phyloP scores from a whole-genome alignment of 1,140 invertebrate species.

The Scylla paramamosain region DNA sequence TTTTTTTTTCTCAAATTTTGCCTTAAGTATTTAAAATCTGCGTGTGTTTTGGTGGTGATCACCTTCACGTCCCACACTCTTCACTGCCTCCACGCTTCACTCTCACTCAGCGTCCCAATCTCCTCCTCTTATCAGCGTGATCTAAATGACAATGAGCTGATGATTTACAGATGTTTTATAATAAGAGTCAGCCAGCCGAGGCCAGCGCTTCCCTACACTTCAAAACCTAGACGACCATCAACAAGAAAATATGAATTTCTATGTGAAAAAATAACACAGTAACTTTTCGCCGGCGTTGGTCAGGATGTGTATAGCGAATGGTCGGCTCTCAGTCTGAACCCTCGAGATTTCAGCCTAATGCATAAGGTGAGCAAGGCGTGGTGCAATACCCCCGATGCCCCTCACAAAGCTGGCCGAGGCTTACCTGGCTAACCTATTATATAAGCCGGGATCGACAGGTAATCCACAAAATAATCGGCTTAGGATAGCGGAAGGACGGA shows the following conservation, averaged over 20 bases:
- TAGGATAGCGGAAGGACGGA: background rate
- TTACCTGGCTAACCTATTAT: background rate
- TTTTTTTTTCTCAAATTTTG: no score
- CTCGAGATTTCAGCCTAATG: background rate
- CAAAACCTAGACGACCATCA: background rate
- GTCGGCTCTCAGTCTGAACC: background rate
- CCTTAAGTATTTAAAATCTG: no score
- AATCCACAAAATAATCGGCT: background rate
- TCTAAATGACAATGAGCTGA: background rate
- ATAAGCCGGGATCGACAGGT: background rate
- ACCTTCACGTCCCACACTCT: no score
- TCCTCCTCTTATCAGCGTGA: background rate
- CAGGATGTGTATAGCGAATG: no score
- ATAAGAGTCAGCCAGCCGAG: background rate
- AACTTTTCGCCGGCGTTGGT: no score
- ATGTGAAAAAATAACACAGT: background rate
- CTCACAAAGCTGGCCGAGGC: background rate
- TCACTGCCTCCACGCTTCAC: background rate
- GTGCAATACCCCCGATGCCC: background rate
- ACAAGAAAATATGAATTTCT: no score
- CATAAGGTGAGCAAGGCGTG: background rate
- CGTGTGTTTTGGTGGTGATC: no score
- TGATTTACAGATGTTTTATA: background rate
- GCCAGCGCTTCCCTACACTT: background rate
- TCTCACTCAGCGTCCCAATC: background rate